phyloP scores from a whole-genome alignment of 1,140 invertebrate species.

The Zaprionus lachaisei region DNA sequence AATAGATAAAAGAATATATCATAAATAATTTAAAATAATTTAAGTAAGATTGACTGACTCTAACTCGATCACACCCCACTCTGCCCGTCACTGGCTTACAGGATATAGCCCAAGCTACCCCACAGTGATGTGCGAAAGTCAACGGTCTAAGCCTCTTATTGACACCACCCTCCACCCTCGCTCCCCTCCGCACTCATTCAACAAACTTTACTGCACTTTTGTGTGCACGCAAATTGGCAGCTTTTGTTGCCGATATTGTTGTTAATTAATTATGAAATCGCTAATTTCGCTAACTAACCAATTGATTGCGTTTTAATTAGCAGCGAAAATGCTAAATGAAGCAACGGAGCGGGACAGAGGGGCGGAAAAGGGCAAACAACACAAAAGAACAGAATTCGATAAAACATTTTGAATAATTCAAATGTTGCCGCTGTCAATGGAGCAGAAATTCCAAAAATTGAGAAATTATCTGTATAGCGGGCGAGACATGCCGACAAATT shows the following conservation, averaged over 20 bases:
- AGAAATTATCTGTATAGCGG: constrained; percentile 35
- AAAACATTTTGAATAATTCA: constrained; percentile 33
- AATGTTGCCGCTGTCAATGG: constrained; percentile 12
- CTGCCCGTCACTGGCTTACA: background rate
- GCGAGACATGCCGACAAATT: constrained; percentile 47
- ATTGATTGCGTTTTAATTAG: constrained; percentile 13
- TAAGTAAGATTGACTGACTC: no score
- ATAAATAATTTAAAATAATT: no score
- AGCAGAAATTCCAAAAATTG: constrained; percentile 16
- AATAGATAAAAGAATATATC: no score
- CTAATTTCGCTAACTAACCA: constrained; percentile 10
- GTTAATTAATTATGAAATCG: constrained; percentile 4
- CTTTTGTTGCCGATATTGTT: background rate
- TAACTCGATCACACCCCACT: background rate
- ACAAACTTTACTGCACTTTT: constrained; percentile 3
- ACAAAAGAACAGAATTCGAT: constrained; percentile 21
- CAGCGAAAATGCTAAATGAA: constrained; percentile 2
- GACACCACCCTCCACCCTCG: background rate
- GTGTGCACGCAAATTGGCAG: background rate
- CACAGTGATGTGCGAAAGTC: background rate
- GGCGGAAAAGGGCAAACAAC: constrained; percentile 1
- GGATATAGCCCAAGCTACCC: background rate
- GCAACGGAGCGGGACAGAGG: background rate
- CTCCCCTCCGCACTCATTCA: no score
- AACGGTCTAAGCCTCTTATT: background rate